Evolutionary conservation across 2,113 vertebrate species (phyloP).

Genomic region (Dicrurus megarhynchus): DNA sequence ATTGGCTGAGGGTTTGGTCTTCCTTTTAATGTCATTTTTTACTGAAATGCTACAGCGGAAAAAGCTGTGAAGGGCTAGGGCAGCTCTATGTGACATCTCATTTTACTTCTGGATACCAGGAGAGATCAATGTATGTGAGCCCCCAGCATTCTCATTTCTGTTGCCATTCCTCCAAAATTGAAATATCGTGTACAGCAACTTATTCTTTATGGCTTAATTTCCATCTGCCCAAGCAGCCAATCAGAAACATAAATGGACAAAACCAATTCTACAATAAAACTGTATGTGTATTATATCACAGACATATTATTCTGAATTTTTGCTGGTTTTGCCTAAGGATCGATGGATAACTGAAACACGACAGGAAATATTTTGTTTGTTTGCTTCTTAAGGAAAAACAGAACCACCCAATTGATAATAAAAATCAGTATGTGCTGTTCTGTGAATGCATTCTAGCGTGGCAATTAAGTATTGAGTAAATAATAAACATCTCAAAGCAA

Average conservation of each 20-base stretch:
- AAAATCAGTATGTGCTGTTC: not conserved
- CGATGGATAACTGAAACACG: slow-evolving; percentile 26
- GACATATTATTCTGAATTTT: slow-evolving; percentile 24
- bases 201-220: slow-evolving; percentile 70
- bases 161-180: slow-evolving; percentile 37
- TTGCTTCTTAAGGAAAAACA: slow-evolving; percentile 11
- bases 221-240: not conserved
- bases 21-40: not conserved
- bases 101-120: slow-evolving; percentile 31
- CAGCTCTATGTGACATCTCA: slow-evolving; percentile 25
- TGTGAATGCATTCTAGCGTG: not conserved
- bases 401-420: slow-evolving; percentile 33
- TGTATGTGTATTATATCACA: slow-evolving; percentile 12
- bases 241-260: slow-evolving; percentile 53
- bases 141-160: not conserved
- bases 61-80: not conserved
- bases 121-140: slow-evolving; percentile 17
- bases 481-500: slow-evolving; percentile 57
- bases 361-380: slow-evolving; percentile 34
- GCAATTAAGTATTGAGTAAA: slow-evolving; percentile 57
- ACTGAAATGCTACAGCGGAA: not conserved
- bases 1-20: not conserved
- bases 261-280: slow-evolving; percentile 3
- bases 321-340: slow-evolving; percentile 47
- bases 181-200: slow-evolving; percentile 43